Base-by-base conservation (phyloP, 2,113 vertebrate species). In the Ictalurus furcatus region DNA sequence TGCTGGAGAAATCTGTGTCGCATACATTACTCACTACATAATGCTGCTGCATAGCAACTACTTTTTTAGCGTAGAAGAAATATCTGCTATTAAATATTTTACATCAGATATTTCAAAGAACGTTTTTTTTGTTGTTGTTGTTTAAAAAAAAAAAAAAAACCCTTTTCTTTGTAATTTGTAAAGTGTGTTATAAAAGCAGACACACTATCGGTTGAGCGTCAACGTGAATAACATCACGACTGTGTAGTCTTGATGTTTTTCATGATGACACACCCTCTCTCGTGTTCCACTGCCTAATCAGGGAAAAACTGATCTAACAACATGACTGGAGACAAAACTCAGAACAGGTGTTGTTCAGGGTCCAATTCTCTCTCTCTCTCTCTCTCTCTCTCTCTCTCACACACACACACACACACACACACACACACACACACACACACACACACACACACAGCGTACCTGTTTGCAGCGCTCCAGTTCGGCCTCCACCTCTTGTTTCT, bases 401-500 rank as follows among this genome's bases (percentile, higher is more conserved):
- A 69, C 63, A 13, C 78, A 37, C 52, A 74, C 54, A 30, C 30
- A 28, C 16, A 34, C 56, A 25, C 30, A 28, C 16, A 34, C 54
- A 25, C n/a, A n/a, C n/a, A n/a, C n/a, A n/a, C n/a, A n/a, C 69
- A 71, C 85, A 25, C 61, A 23, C 84, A n/a, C 25, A 69, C 63
- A 13, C 78, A 37, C 52, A 74, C 54, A 30, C 30, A 28, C 16
- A 34, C 56, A 25, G 21, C 23, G 87, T 87, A 97, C 98, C 94
- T 99, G 98, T 93, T 98, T 99, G 91, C 97, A 97, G 11, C 97
- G 95, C 87, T 99, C 98, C 34, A 98, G 61, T 86, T 99, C 98
- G 5, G 96, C 96, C 85, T 99, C 98, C 44, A 95, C 84, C 86
- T 99, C 98, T 93, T 97, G 97, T 88, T 96, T 98, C 17, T 95